Base-by-base conservation (phyloP, 2,113 vertebrate species). In the Myodes glareolus region DNA sequence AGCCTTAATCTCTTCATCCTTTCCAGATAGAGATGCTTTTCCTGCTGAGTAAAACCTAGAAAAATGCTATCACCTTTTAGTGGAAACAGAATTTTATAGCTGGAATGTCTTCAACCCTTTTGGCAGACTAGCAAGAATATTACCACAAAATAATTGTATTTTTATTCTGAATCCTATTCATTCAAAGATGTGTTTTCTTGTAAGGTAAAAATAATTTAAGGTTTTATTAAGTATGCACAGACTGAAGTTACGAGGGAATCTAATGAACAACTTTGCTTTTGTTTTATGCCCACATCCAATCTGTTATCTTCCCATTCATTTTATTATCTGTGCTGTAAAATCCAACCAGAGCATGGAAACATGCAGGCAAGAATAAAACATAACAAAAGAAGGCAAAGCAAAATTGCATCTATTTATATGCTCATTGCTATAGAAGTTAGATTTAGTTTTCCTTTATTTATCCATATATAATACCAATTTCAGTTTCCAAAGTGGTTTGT, bases 241-340 rank as follows among this genome's bases (percentile, higher is more conserved):
- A 90, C 36, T 85, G 50, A 92, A 11, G 77, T 94, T 33, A 90
- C 76, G 36, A 67, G 17, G 0, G 8, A 68, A 5, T 78, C 58
- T 88, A 21, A 50, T 76, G 94, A 50, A 88, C 16, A 84, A 63
- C 39, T 86, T 86, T 92, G 23, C 39, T 94, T 93, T 82, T 8
- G 27, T 73, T 91, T 91, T 75, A 73, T 63, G 7, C 77, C 70
- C 75, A 80, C 8, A 76, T 67, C 63, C 63, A 82, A 92, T 67
- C 90, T 3, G 52, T 65, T 29, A 19, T 25, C 73, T 16, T 9
- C 3, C 13, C 16, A n/a, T 33, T 52, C 27, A 86, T 76, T 87
- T 11, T 75, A n/a, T 70, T 73, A 68, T 7, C 29, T 90, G n/a
- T 36, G 33, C 42, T 88, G 77, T 0, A 84, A 27, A 85, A 52